Percentiles rank a stretch among this genome's conserved stretches.
Conservation (phyloP, 2,797 vertebrate genomes). For the Danio albolineatus region DNA sequence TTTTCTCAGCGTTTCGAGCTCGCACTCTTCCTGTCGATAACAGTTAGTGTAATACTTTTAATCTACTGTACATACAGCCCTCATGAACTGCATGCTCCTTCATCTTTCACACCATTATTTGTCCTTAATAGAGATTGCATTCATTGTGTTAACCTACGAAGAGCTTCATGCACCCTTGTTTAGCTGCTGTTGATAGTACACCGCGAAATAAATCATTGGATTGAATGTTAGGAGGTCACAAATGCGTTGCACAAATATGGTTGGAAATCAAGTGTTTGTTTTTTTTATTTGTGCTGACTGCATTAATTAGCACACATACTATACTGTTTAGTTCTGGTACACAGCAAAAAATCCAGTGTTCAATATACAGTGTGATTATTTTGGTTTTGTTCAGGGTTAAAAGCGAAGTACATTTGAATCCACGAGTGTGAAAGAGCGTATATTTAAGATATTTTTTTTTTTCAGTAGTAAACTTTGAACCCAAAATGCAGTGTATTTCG, state of each 20-base stretch:
- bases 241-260: neutral
- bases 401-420: too few species aligned
- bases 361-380: too few species aligned
- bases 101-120: neutral
- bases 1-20: conserved; percentile 22
- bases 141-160: neutral
- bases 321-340: neutral
- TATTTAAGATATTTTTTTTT: too few species aligned
- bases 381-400: too few species aligned
- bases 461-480: too few species aligned
- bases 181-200: neutral
- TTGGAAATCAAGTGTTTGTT: neutral
- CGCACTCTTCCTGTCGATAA: neutral
- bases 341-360: too few species aligned
- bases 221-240: neutral
- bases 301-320: neutral
- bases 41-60: neutral
- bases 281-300: neutral
- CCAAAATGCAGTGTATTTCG: too few species aligned
- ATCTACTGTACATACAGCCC: neutral
- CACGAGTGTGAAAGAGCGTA: too few species aligned
- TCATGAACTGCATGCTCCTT: neutral
- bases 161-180: neutral
- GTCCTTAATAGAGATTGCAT: neutral
- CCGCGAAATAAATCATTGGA: neutral